Base-by-base conservation (phyloP, 2,797 vertebrate species). In the Esox lucius region DNA sequence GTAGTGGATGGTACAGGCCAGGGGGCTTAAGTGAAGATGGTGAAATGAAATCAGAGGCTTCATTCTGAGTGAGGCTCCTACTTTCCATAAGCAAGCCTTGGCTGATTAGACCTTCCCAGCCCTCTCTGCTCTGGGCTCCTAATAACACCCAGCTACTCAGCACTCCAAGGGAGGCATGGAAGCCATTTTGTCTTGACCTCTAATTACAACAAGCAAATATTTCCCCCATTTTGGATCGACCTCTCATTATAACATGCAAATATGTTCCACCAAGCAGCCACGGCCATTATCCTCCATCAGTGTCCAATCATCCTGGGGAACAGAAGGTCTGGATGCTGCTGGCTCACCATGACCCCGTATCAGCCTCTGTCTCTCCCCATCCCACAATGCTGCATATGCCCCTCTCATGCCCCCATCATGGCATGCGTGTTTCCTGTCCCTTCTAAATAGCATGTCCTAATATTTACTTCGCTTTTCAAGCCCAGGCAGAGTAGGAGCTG, bases 401-500 rank as follows among this genome's bases (percentile, higher is more conserved):
- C 87, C 82, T 64, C 78, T 83, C 70, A 5, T 80, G 85, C 87
- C 87, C 84, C 84, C 78, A 77, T 74, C 73, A 75, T 8, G 72
- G 13, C 15, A 67, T 70, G 79, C 84, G 81, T 81, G 74, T 91
- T 91, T 83, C 84, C 87, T 88, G 56, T 78, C 81, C 80, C 80
- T 86, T 92, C 89, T 88, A 86, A 88, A 90, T 89, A 84, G 78
- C 83, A 81, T 86, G 87, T 91, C 88, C 86, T 91, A 93, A 93
- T 92, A 93, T 93, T 94, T 93, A 90, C 91, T 87, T 88, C 86
- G 9, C 73, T 79, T 89, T 86, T 90, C 86, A 88, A 85, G 85
- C 78, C 70, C 15, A 68, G 87, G 85, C 86, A 76, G 77, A 87
- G 86, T 46, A 39, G 85, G 79, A 89, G 85, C 78, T 66, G 59